Evolutionary conservation across 2,888 invertebrate species (phyloP).

Genomic region (Erebia epiphron): DNA sequence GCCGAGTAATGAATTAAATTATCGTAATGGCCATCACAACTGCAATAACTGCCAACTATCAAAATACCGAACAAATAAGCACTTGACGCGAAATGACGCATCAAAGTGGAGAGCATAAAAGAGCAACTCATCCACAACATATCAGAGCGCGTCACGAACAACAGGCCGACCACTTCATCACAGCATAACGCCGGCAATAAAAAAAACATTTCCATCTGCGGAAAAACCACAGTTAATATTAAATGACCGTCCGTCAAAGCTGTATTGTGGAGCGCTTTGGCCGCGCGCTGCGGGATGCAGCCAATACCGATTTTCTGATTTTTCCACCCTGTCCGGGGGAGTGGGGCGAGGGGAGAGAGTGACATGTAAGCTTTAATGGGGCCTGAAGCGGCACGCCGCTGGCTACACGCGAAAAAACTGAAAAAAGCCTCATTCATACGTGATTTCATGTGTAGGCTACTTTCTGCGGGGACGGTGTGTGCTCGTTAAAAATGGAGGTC

Average conservation of each 20-base stretch:
- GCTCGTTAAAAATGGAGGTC: slow-evolving; percentile 80
- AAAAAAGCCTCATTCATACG: slow-evolving; percentile 81
- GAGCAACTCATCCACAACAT: slow-evolving; percentile 70
- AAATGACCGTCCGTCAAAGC: slow-evolving; percentile 82
- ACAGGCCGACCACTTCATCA: slow-evolving; percentile 77
- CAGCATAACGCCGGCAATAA: slow-evolving; percentile 73
- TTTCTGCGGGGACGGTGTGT: slow-evolving; percentile 77
- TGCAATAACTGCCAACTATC: slow-evolving; percentile 35
- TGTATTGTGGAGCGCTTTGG: slow-evolving; percentile 73
- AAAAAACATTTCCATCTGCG: slow-evolving; percentile 81
- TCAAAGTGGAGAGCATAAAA: slow-evolving; percentile 68
- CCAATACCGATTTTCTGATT: slow-evolving; percentile 80
- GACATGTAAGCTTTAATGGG: slow-evolving; percentile 82
- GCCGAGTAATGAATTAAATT: slow-evolving; percentile 42
- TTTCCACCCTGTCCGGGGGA: slow-evolving; percentile 53
- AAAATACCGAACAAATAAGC: slow-evolving; percentile 48
- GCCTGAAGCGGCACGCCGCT: slow-evolving; percentile 71
- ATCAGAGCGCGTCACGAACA: slow-evolving; percentile 79
- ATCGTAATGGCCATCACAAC: slow-evolving; percentile 35
- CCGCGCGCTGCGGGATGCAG: slow-evolving; percentile 69
- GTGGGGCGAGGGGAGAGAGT: slow-evolving; percentile 60
- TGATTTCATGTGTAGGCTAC: slow-evolving; percentile 82
- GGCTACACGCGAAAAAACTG: slow-evolving; percentile 78
- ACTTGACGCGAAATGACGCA: slow-evolving; percentile 63
- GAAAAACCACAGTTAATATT: slow-evolving; percentile 82